Conservation (phyloP, 2,888 invertebrate species). For the Dasysyrphus tricinctus region DNA sequence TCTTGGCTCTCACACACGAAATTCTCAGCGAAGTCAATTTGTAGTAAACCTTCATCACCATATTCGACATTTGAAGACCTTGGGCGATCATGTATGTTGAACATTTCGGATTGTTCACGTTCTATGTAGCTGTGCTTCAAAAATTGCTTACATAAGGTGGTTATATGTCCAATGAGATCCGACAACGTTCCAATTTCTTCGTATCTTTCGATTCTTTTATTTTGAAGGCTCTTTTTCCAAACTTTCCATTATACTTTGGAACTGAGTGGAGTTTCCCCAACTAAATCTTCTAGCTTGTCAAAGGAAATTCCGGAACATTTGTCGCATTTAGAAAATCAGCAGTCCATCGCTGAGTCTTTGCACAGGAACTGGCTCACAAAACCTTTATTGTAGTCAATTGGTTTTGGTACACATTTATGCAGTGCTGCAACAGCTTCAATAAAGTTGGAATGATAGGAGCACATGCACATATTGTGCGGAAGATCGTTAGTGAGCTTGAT, state of each 20-base stretch:
- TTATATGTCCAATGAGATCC: not conserved
- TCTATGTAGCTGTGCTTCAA: not conserved
- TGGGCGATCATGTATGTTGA: not conserved
- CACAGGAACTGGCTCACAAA: too few species aligned
- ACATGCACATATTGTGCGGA: not conserved
- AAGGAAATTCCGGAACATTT: not conserved
- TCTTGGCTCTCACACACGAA: not conserved
- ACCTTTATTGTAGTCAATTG: not conserved
- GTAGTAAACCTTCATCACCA: not conserved
- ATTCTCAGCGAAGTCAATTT: not conserved
- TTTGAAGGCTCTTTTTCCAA: not conserved
- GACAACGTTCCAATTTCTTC: not conserved
- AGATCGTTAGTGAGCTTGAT: not conserved
- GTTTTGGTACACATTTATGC: not conserved
- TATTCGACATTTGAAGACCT: not conserved
- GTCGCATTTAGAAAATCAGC: not conserved
- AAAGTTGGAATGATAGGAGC: not conserved
- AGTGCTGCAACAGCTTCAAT: not conserved
- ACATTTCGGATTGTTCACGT: not conserved
- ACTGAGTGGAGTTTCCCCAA: not conserved
- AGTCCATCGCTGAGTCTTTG: too few species aligned
- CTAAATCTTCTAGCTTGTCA: not conserved
- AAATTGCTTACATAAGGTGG: not conserved
- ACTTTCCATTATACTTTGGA: not conserved
- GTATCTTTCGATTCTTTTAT: not conserved